Percentiles rank a stretch among this genome's conserved stretches.
These are phyloP conservation scores for Drosophila setosimentum DNA, from an alignment of 2,888 invertebrate genomes.

Conservation along the genomic window DNA sequence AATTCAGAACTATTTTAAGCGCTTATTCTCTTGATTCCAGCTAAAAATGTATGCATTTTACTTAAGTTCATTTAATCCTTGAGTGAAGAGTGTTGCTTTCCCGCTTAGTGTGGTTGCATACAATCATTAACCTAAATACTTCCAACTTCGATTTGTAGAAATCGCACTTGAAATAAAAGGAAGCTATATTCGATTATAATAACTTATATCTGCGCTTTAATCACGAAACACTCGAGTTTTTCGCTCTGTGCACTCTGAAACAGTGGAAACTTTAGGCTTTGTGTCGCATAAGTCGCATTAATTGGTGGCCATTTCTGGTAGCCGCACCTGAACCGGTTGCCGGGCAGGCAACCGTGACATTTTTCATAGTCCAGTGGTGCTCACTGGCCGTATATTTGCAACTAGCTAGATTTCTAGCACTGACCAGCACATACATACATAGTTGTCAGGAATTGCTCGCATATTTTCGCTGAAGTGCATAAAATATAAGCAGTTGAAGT, in stretches of 20 bases:
- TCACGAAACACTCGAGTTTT: background rate
- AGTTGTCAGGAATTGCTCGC: constrained; percentile 13
- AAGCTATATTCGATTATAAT: background rate
- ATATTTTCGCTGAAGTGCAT: constrained; percentile 35
- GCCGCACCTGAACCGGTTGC: constrained; percentile 20
- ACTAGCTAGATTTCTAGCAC: background rate
- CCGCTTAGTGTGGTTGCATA: background rate
- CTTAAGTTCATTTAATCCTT: background rate
- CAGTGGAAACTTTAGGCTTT: constrained; percentile 23
- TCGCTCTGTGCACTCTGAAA: background rate
- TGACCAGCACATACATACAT: background rate
- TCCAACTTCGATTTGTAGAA: background rate
- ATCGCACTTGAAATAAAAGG: background rate
- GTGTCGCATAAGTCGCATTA: constrained; percentile 41
- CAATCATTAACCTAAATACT: background rate
- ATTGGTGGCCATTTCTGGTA: constrained; percentile 36
- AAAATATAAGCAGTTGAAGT: constrained; percentile 28
- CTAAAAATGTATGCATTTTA: background rate
- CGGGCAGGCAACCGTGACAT: constrained; percentile 22
- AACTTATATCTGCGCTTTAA: background rate
- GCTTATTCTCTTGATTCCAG: background rate
- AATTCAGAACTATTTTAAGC: too few species aligned
- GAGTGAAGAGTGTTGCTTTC: background rate
- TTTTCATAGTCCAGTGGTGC: background rate
- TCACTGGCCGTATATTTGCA: constrained; percentile 5